Conservation (phyloP, 2,113 vertebrate species). For the Progne subis region DNA sequence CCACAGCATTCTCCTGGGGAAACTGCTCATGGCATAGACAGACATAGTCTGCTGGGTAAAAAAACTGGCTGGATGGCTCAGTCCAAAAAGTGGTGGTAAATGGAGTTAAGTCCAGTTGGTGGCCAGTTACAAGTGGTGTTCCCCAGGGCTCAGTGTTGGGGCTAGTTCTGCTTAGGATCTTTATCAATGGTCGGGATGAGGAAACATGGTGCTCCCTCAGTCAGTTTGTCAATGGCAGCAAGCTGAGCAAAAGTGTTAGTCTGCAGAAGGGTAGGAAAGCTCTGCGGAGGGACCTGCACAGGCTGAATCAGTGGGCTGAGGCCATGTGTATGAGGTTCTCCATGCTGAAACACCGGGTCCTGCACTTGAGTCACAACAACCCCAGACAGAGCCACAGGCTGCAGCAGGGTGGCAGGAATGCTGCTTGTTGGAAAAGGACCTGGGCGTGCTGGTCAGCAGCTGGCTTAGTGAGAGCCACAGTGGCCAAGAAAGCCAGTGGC, state of each 20-base stretch:
- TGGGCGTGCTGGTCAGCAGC: not conserved
- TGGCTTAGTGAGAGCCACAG: fast-evolving
- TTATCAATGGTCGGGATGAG: fast-evolving
- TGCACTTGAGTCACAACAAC: not conserved
- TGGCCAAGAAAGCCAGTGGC: not conserved
- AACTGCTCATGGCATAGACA: not conserved
- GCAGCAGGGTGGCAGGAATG: not conserved
- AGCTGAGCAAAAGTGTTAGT: not conserved
- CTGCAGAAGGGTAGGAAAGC: not conserved
- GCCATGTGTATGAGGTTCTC: not conserved
- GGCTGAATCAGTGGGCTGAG: not conserved
- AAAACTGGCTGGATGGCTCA: not conserved
- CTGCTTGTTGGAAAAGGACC: not conserved
- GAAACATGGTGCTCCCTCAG: not conserved
- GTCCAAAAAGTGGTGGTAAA: not conserved
- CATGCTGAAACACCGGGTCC: fast-evolving
- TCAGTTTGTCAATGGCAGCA: not conserved
- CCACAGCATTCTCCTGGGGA: not conserved
- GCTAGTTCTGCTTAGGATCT: not conserved
- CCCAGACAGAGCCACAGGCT: fast-evolving
- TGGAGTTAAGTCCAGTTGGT: not conserved
- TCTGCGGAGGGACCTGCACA: not conserved
- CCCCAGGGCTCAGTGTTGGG: not conserved
- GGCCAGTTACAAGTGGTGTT: not conserved
- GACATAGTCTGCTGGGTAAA: not conserved